Base-by-base conservation (phyloP, 1,140 invertebrate species). In the Ctenoplectra terminalis region DNA sequence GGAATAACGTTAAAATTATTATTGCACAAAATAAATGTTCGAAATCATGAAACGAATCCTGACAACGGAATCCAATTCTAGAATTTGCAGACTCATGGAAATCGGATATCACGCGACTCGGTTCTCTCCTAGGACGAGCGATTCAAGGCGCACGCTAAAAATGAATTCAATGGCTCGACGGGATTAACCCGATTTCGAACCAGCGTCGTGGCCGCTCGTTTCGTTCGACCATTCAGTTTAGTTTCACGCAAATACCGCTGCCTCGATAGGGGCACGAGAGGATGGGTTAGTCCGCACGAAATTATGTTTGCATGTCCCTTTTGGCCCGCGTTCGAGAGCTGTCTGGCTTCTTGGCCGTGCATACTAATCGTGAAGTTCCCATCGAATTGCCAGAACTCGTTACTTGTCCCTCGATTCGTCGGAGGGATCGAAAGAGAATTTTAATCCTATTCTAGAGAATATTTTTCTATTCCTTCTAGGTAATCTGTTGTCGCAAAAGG, bases 181-280 rank as follows among this genome's bases (percentile, higher is more conserved):
- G 66, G 63, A 87, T 87, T 87, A 83, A 72, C 64, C 61, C 58
- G 48, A 80, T 87, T 69, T 29, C 63, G 7, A 63, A 29, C 46
- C 43, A 80, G 67, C 31, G 70, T 73, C 69, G 67, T 70, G 43
- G 48, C 64, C 72, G 71, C 48, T 56, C 72, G 54, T 81, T 70
- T 71, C 69, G 73, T 63, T 72, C 82, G 61, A 52, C 66, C 71
- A 72, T 87, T 87, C 82, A 88, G 85, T 87, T 88, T 88, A 79
- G 82, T 61, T 71, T 78, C 48, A 71, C 70, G 69, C 64, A 76
- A 84, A 84, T 72, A 78, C 60, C 70, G 26, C 34, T 5, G 76
- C 43, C 3, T 46, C 26, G 50, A 20, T 40, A 52, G 43, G 13
- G 56, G 31, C 26, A 48, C 37, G 54, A 43, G 13, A 40, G 52